Conservation (phyloP, 2,113 vertebrate species). For the Pipa parva region DNA sequence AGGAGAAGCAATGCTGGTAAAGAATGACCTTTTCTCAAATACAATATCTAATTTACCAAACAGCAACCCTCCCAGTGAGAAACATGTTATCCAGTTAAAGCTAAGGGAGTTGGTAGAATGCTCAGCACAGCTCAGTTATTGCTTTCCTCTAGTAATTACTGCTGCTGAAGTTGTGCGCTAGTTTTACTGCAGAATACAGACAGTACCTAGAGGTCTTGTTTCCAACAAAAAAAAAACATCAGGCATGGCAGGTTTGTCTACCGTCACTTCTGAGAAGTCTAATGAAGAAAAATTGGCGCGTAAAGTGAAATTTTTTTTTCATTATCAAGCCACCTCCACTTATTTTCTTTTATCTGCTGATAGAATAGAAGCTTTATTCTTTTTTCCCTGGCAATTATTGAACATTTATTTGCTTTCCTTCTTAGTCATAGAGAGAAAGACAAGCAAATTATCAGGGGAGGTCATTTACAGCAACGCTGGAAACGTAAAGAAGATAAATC, state of each 20-base stretch:
- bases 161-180: slow-evolving; percentile 49
- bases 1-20: slow-evolving; percentile 49
- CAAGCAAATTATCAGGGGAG: too few relatives aligned
- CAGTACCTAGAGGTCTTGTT: slow-evolving; percentile 45
- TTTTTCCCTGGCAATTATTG: too few relatives aligned
- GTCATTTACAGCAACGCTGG: too few relatives aligned
- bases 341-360: too few relatives aligned
- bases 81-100: slow-evolving; percentile 49
- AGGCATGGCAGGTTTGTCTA: slow-evolving; percentile 24
- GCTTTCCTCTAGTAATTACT: slow-evolving; percentile 59
- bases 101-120: slow-evolving; percentile 43
- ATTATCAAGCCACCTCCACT: background rate
- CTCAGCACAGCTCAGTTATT: slow-evolving; percentile 49
- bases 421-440: too few relatives aligned
- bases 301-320: background rate
- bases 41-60: slow-evolving; percentile 59
- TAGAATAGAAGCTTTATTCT: too few relatives aligned
- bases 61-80: slow-evolving; percentile 50
- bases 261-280: slow-evolving; percentile 10
- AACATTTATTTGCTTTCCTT: too few relatives aligned
- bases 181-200: slow-evolving; percentile 47
- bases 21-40: slow-evolving; percentile 55
- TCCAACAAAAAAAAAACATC: slow-evolving; percentile 12
- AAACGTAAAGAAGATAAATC: too few relatives aligned
- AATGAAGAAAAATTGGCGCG: background rate